Conservation (phyloP, 2,113 vertebrate genomes). For the Solea solea region DNA sequence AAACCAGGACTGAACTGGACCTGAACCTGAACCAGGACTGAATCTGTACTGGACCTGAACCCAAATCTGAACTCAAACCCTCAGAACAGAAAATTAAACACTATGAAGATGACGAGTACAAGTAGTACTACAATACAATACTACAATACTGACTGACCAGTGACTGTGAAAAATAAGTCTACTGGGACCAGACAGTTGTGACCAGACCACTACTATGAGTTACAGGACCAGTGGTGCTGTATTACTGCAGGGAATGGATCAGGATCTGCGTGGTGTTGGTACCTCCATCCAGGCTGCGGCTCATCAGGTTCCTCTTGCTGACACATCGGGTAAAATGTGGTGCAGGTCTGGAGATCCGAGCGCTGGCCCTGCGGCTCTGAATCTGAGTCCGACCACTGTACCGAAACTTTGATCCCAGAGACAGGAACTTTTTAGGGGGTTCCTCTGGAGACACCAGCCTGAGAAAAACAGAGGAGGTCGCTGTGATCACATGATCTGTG, state of each 20-base stretch:
- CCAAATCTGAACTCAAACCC: neutral
- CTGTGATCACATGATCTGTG: neutral
- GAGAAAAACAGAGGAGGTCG: constrained; percentile 1
- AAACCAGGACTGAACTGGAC: no score
- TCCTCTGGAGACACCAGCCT: constrained; percentile 94
- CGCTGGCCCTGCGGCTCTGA: constrained; percentile 92
- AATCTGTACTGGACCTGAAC: neutral
- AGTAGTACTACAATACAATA: no score
- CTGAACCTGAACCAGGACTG: no score
- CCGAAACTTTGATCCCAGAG: constrained; percentile 96
- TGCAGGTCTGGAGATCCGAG: constrained; percentile 91
- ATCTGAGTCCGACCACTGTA: constrained; percentile 96
- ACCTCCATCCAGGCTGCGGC: constrained; percentile 98
- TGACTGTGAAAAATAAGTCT: no score
- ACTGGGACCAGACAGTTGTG: no score
- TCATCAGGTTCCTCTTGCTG: constrained; percentile 95
- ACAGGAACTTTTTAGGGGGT: constrained; percentile 94
- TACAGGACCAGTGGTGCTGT: no score
- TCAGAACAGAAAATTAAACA: no score
- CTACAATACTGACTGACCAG: no score
- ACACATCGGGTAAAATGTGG: constrained; percentile 93
- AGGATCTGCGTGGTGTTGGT: constrained; percentile 11
- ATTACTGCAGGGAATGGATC: no score
- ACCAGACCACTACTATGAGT: no score
- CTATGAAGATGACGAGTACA: no score